Conservation (phyloP, 2,113 vertebrate species). For the Eptesicus fuscus region DNA sequence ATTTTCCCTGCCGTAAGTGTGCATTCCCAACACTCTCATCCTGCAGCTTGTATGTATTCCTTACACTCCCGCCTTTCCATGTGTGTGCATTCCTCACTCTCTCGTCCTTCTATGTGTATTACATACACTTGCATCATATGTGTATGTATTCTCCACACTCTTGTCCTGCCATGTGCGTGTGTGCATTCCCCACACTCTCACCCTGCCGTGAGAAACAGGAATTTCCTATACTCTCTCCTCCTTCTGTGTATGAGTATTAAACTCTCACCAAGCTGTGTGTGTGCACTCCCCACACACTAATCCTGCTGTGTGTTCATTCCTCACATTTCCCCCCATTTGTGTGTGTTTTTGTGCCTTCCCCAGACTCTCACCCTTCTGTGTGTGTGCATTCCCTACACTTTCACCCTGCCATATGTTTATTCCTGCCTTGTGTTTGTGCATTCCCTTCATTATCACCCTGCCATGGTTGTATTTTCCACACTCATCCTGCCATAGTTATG, state of each 20-base stretch:
- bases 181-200: background rate
- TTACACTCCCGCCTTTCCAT: background rate
- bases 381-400: background rate
- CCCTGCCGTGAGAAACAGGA: background rate
- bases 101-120: background rate
- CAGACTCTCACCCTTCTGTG: background rate
- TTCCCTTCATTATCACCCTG: background rate
- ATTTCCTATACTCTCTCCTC: background rate
- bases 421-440: background rate
- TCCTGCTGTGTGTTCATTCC: background rate
- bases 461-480: background rate
- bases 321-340: background rate
- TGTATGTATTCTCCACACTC: background rate
- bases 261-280: background rate
- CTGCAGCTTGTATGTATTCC: no score
- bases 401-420: background rate
- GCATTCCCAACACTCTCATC: background rate
- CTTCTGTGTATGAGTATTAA: no score
- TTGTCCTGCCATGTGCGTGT: background rate
- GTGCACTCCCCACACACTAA: background rate
- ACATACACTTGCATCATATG: background rate
- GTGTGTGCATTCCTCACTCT: background rate
- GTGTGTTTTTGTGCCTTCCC: background rate
- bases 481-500: background rate
- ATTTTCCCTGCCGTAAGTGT: background rate